Percentiles rank a stretch among this genome's conserved stretches.
These are phyloP conservation scores for Phoxinus phoxinus DNA, from an alignment of 2,113 vertebrate genomes.

Conservation along the genomic window DNA sequence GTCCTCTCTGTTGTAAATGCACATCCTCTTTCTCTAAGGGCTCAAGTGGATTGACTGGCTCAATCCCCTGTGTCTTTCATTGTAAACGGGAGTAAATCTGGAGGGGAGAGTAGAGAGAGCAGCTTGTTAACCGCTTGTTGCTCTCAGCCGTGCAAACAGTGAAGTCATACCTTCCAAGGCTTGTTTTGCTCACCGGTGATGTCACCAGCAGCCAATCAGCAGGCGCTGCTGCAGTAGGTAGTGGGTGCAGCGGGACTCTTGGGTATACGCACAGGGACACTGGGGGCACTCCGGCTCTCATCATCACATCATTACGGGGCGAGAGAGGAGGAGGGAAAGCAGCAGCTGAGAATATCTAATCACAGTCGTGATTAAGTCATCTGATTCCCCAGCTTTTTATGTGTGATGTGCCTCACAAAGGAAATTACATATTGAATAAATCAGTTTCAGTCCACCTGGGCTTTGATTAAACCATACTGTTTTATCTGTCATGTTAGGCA, in stretches of 20 bases:
- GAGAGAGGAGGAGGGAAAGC: conserved; percentile 15
- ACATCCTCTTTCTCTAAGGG: conserved; percentile 39
- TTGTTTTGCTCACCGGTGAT: conserved; percentile 78
- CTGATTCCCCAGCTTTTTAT: conserved; percentile 34
- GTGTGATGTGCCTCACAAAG: conserved; percentile 28
- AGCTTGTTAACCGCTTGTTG: conserved; percentile 61
- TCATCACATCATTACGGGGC: conserved; percentile 61
- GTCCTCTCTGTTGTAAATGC: neutral
- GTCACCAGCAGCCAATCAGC: conserved; percentile 82
- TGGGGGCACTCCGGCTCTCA: conserved; percentile 65
- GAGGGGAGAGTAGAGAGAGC: conserved; percentile 45
- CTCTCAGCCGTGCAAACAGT: conserved; percentile 73
- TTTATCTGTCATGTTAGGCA: neutral
- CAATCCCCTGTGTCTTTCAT: conserved; percentile 73
- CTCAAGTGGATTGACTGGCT: conserved; percentile 54
- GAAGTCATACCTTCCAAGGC: conserved; percentile 79
- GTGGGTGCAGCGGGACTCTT: conserved; percentile 54
- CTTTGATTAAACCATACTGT: neutral
- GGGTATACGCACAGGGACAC: conserved; percentile 56
- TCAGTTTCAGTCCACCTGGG: neutral
- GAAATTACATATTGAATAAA: conserved; percentile 43
- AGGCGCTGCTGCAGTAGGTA: conserved; percentile 64
- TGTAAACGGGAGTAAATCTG: conserved; percentile 70
- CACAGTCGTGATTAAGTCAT: conserved; percentile 29
- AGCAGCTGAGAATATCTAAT: conserved; percentile 49